Conservation (phyloP, 1,140 invertebrate species). For the Temnothorax longispinosus region DNA sequence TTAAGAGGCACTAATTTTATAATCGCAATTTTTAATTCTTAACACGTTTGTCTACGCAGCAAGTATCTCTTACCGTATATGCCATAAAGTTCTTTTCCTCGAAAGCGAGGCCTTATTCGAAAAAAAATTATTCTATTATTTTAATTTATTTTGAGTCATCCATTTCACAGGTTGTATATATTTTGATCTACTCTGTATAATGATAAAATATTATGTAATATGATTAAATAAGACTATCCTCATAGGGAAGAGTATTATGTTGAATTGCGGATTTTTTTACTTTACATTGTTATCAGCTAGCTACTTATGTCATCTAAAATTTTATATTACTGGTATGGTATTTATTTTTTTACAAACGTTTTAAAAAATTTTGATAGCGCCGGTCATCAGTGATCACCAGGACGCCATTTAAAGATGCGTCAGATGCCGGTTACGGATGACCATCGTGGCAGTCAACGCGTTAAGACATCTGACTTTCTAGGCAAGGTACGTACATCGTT, state of each 20-base stretch:
- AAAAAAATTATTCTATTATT: too few relatives aligned
- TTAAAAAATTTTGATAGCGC: neutral
- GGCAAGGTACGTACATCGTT: conserved; percentile 23
- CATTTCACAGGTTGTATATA: too few relatives aligned
- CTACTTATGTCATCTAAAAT: neutral
- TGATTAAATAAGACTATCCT: neutral
- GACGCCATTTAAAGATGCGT: neutral
- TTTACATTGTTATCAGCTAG: neutral
- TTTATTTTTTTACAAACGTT: neutral
- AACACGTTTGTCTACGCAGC: neutral
- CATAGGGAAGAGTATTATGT: neutral
- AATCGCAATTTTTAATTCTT: too few relatives aligned
- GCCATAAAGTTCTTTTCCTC: too few relatives aligned
- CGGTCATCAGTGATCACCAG: neutral
- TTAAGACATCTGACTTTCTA: neutral
- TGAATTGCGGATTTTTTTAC: too few relatives aligned
- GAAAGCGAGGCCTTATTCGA: too few relatives aligned
- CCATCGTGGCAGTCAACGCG: neutral
- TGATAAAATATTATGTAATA: neutral
- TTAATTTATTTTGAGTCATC: too few relatives aligned
- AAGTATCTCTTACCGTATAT: too few relatives aligned
- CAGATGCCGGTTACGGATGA: neutral
- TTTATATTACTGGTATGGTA: neutral
- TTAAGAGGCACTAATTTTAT: too few relatives aligned
- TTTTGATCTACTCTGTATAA: neutral